Base-by-base conservation (phyloP, 1,140 invertebrate genomes). In the Triops longicaudatus region DNA sequence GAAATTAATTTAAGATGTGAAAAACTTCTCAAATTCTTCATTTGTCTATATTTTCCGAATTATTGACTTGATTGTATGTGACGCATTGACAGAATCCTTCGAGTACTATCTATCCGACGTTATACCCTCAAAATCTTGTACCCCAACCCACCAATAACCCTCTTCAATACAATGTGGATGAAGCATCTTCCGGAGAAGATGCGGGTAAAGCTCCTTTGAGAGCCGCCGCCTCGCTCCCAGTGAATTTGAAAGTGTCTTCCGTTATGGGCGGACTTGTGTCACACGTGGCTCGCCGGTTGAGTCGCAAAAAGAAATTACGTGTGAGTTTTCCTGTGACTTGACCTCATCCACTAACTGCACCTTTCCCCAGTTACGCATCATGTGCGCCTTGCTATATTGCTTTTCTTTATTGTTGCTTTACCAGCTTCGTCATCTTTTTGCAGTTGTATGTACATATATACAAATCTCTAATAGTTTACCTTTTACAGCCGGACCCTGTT, bases 401-500 rank as follows among this genome's bases (percentile, higher is more conserved):
- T 43, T 17, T 75, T 22, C 27, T 10, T 44, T 9, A 28, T 63
- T 44, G 17, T 75, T 44, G 11, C n/a, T 44, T 50, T 28, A n/a
- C 28, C n/a, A 11, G 63, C 26, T n/a, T n/a, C n/a, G n/a, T n/a
- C n/a, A 26, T 37, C 42, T 26, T 42, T 42, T n/a, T 26, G 6
- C 12, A 1, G 26, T 9, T n/a, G 14, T 11, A 26, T 75, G 3
- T 22, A 17, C 12, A 11, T 17, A 0, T 74, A 28, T 74, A 42
- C 31, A 37, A 2, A 2, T 7, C 31, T 2, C 31, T 74, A 12
- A 42, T 74, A 28, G 9, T 28, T 28, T 74, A n/a, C 6, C 42
- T 44, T 37, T 41, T 31, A 26, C 22, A 75, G 72, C 76, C 76
- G 63, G 76, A 77, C 73, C 76, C 76, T 28, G 72, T 77, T 28